Conservation (phyloP, 1,140 invertebrate species). For the Heliconius nattereri region DNA sequence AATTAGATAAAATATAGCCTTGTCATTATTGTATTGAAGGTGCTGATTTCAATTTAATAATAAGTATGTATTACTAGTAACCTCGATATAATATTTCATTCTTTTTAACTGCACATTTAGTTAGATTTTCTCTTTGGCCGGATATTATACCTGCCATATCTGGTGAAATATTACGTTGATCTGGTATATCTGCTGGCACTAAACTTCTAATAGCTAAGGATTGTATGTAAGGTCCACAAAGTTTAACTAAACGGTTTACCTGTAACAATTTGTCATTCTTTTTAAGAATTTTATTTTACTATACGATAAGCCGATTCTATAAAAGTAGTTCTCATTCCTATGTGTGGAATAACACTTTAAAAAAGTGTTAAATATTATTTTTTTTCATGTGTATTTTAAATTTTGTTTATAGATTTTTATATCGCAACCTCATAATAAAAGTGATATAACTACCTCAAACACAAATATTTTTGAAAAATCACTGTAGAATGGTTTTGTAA, state of each 20-base stretch:
- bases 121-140: slow-evolving; percentile 52
- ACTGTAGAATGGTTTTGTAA: too few species aligned
- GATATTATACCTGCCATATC: slow-evolving; percentile 73
- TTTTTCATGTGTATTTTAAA: too few species aligned
- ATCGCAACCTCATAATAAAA: too few species aligned
- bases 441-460: too few species aligned
- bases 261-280: slow-evolving; percentile 36
- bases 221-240: slow-evolving; percentile 76
- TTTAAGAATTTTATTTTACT: not conserved
- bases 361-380: too few species aligned
- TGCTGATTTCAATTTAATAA: not conserved
- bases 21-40: not conserved
- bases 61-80: slow-evolving; percentile 19
- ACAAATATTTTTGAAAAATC: too few species aligned
- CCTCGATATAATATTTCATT: slow-evolving; percentile 58
- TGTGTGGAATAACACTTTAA: too few species aligned
- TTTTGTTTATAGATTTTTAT: too few species aligned
- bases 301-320: not conserved
- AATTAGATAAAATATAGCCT: slow-evolving; percentile 26
- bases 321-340: too few species aligned
- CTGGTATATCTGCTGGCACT: slow-evolving; percentile 67
- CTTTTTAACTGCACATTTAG: slow-evolving; percentile 45
- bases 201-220: slow-evolving; percentile 65
- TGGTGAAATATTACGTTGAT: slow-evolving; percentile 68
- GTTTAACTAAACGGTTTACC: slow-evolving; percentile 72